These are phyloP conservation scores for Plumapathes pennacea DNA, from an alignment of 92 coral and sea anemone genomes.

Conservation along the genomic window DNA sequence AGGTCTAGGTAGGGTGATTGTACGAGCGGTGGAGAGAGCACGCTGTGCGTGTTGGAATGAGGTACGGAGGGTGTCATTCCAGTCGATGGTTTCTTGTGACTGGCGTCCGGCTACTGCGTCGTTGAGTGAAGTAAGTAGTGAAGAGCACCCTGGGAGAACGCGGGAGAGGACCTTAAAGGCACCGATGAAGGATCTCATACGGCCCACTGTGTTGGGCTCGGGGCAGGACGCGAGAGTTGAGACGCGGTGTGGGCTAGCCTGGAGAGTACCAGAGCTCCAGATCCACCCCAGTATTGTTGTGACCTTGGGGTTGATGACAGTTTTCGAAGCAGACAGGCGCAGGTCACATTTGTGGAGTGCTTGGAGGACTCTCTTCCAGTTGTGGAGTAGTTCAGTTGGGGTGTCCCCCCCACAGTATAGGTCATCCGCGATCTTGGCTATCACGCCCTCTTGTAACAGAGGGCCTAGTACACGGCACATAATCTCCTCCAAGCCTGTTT, in stretches of 20 bases:
- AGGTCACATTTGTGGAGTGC: constrained; percentile 64
- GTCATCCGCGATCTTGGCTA: constrained; percentile 44
- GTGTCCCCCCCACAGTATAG: constrained; percentile 74
- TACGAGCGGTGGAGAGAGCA: constrained; percentile 41
- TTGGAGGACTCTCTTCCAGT: constrained; percentile 61
- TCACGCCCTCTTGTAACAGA: constrained; percentile 22
- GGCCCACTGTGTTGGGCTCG: constrained; percentile 19
- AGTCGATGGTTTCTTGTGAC: constrained; percentile 41
- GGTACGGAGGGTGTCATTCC: constrained; percentile 17
- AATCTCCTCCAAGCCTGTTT: constrained; percentile 22
- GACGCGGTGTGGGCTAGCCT: constrained; percentile 52
- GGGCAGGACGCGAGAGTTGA: constrained; percentile 50
- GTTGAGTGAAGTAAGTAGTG: constrained; percentile 57
- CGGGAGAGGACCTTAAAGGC: constrained; percentile 50
- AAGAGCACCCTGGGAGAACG: constrained; percentile 45
- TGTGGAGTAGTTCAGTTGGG: constrained; percentile 46
- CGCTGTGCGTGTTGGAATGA: constrained; percentile 50
- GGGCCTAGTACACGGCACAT: constrained; percentile 33
- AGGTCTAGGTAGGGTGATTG: constrained; percentile 57
- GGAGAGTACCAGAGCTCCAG: constrained; percentile 48
- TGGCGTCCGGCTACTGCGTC: constrained; percentile 52
- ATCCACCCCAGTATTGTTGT: constrained; percentile 56
- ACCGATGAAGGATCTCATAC: constrained; percentile 39
- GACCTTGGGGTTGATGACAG: constrained; percentile 44
- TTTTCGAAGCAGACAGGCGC: constrained; percentile 53